Evolutionary conservation across 1,140 invertebrate genomes (phyloP), one percentile per base, ranked within the genome.

Genomic region (Parasteatoda tepidariorum): DNA sequence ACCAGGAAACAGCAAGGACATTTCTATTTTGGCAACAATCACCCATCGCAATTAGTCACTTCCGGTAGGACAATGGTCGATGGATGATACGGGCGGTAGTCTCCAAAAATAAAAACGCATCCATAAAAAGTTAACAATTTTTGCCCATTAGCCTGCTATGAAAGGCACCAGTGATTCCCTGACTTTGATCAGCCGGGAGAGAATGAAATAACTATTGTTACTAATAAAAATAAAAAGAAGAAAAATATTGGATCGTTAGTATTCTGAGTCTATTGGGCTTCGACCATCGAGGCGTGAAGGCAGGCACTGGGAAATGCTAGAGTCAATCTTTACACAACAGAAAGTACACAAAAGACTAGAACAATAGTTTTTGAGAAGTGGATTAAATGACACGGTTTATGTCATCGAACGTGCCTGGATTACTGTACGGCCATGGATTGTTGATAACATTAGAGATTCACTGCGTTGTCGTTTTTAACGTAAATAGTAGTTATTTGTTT

Each of bases 51-150:
- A 76, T 76, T 76, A 76, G 74, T 54, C 59, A 66, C 59, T 76
- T 76, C 74, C 74, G 64, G 74, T 57, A 31, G 22, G 74, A 76
- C 74, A 66, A 76, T 76, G 61, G 71, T 61, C 55, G 30, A 30
- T 64, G 18, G 24, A n/a, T 59, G 55, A 59, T 26, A 59, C 31
- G 24, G 33, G 34, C 18, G 24, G 24, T 59, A n/a, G 24, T 26
- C 24, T 22, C 18, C 57, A 2, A 4, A 59, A n/a, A 59, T n/a
- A 59, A 26, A 24, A 1, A 26, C n/a, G 57, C 9, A 9, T 9
- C 38, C 38, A 48, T 2, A 13, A 48, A 48, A 48, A 48, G 38
- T 48, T 48, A 48, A 48, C 38, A 48, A 59, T 24, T 59, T 59
- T 22, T n/a, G 18, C 57, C 57, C 18, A 68, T 15, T 26, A 34